phyloP scores from a whole-genome alignment of 2,888 invertebrate genomes.

The Hypolimnas misippus region DNA sequence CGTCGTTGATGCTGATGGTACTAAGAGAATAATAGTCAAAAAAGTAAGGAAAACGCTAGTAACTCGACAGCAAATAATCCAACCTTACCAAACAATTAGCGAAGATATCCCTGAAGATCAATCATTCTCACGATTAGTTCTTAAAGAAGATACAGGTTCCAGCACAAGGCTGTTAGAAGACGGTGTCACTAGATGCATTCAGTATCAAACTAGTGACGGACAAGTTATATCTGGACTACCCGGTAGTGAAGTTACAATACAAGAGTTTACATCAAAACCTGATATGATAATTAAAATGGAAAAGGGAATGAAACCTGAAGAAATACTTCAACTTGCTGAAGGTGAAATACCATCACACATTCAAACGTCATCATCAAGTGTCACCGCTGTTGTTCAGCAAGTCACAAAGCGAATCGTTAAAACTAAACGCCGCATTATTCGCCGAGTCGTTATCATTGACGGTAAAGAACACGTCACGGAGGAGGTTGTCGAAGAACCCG shows the following conservation, averaged over 20 bases:
- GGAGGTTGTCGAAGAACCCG: constrained; percentile 93
- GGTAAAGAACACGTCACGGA: constrained; percentile 93
- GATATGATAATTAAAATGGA: constrained; percentile 83
- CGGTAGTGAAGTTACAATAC: constrained; percentile 85
- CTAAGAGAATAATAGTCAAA: constrained; percentile 90
- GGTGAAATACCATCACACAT: constrained; percentile 70
- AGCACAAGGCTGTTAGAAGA: constrained; percentile 84
- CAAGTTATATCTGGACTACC: constrained; percentile 86
- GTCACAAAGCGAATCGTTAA: constrained; percentile 90
- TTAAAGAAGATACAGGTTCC: constrained; percentile 86
- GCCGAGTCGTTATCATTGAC: constrained; percentile 90
- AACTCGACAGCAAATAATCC: constrained; percentile 86
- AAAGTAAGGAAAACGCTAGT: constrained; percentile 88
- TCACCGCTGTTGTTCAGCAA: constrained; percentile 92
- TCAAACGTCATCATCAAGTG: constrained; percentile 87
- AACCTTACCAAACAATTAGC: constrained; percentile 82
- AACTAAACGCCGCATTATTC: constrained; percentile 89
- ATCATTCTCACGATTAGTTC: constrained; percentile 87
- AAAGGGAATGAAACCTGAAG: constrained; percentile 81
- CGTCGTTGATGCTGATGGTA: constrained; percentile 91
- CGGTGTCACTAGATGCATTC: constrained; percentile 85
- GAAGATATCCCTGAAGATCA: constrained; percentile 85
- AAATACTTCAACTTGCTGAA: constrained; percentile 71
- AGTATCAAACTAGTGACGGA: constrained; percentile 86
- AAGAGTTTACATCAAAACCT: constrained; percentile 87